Base-by-base conservation (phyloP, 2,888 invertebrate species). In the Latheticus oryzae region DNA sequence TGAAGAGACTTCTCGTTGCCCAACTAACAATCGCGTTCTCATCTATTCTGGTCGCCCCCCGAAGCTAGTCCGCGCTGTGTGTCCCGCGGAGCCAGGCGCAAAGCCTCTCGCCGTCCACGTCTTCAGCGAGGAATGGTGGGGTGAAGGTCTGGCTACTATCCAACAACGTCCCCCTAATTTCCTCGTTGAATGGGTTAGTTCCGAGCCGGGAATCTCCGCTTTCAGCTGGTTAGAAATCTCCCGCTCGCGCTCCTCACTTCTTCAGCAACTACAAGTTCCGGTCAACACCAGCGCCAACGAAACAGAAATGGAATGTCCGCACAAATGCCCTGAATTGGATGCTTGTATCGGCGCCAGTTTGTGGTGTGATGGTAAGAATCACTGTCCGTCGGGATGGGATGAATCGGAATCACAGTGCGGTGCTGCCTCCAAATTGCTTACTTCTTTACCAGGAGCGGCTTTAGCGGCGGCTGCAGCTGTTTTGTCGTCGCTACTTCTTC, bases 61-160 rank as follows among this genome's bases (percentile, higher is more conserved):
- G 1, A 81, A 84, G 70, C 71, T 87, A 61, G 72, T 85, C 63
- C 82, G 85, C 43, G 89, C 88, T 5, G 84, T 92, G 21, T 93
- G 92, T 70, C 92, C 92, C 0, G 85, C 86, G 0, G 84, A 85
- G 65, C 87, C 86, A 2, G 87, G 86, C 9, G 83, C 86, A 3
- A 79, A 84, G 17, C 86, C 86, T 24, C 84, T 85, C 59, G 86
- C 87, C 1, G 84, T 92, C 59, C 91, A 91, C 66, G 84, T 91
- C 60, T 91, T 91, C 80, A 89, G 90, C 21, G 90, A 87, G 71
- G 91, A 91, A 74, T 92, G 92, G 92, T 82, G 82, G 69, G 82
- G 82, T 0, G 77, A 78, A 28, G 78, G 78, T 24, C 61, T 57
- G 51, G 69, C 67, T 1, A 70, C 70, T 12, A 52, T 72, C 26